Percentiles rank a stretch among this genome's conserved stretches.
Conservation (phyloP, 1,140 invertebrate genomes). For the Nymphalis io region DNA sequence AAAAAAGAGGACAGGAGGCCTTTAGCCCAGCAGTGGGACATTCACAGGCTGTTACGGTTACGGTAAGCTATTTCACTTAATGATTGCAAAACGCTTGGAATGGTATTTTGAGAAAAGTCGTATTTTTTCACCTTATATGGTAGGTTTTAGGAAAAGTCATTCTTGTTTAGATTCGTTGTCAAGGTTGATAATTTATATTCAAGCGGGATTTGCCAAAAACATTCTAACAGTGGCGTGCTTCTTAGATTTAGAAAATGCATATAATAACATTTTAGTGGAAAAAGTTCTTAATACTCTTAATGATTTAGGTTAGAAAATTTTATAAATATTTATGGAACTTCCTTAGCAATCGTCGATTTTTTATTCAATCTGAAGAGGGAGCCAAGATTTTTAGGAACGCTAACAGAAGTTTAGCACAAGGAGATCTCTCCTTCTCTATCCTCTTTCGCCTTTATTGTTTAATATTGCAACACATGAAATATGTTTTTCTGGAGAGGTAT, state of each 20-base stretch:
- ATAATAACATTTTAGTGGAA: neutral
- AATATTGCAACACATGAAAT: neutral
- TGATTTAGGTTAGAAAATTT: too few relatives aligned
- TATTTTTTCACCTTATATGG: neutral
- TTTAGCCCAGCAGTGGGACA: too few relatives aligned
- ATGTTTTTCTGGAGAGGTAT: neutral
- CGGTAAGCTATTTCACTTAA: neutral
- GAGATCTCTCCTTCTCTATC: neutral
- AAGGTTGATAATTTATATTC: too few relatives aligned
- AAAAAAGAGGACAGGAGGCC: too few relatives aligned
- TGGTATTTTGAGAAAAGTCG: neutral
- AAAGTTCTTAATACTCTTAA: neutral
- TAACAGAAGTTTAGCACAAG: too few relatives aligned
- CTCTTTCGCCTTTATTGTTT: neutral
- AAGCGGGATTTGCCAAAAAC: neutral
- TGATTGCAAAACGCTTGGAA: neutral
- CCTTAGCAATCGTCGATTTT: neutral
- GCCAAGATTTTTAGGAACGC: too few relatives aligned
- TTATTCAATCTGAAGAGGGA: too few relatives aligned
- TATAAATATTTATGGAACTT: too few relatives aligned
- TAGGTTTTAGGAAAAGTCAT: too few relatives aligned
- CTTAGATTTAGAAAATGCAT: too few relatives aligned
- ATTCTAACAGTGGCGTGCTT: neutral
- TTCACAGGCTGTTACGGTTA: too few relatives aligned
- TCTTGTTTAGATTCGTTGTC: too few relatives aligned